phyloP scores from a whole-genome alignment of 2,888 invertebrate species.

The Volucella inanis region DNA sequence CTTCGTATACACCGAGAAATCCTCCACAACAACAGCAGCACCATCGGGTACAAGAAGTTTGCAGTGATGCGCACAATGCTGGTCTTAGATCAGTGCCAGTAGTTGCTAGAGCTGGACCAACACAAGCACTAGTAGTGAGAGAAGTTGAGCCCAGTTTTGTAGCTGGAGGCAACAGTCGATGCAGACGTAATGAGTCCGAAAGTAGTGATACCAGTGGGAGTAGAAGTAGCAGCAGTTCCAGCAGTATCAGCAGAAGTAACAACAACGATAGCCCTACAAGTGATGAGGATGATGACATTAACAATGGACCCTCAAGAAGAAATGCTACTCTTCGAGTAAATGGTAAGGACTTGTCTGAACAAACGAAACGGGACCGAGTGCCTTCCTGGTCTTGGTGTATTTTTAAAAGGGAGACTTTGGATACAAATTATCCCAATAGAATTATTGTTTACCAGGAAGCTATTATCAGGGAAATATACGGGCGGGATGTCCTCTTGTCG shows the following conservation, averaged over 20 bases:
- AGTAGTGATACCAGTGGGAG: conserved; percentile 64
- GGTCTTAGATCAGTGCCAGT: conserved; percentile 47
- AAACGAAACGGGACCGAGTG: neutral
- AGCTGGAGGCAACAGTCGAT: conserved; percentile 60
- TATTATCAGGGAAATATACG: conserved; percentile 34
- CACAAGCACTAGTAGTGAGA: neutral
- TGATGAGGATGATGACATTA: conserved; percentile 70
- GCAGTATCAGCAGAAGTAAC: conserved; percentile 67
- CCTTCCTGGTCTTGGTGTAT: conserved; percentile 1
- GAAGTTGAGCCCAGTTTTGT: conserved; percentile 9
- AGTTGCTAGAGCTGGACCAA: neutral
- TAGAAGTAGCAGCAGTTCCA: conserved; percentile 49
- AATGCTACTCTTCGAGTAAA: conserved; percentile 72
- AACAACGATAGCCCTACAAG: conserved; percentile 68
- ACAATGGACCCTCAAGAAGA: conserved; percentile 68
- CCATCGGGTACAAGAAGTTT: conserved; percentile 36
- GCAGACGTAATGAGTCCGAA: conserved; percentile 67
- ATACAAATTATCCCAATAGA: conserved; percentile 44
- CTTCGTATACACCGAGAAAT: conserved; percentile 79
- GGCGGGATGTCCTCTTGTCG: neutral
- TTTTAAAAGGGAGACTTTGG: conserved; percentile 13
- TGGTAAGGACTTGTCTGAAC: conserved; percentile 49
- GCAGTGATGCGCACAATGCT: conserved; percentile 40
- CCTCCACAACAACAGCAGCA: conserved; percentile 26
- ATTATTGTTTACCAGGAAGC: conserved; percentile 47